These are phyloP conservation scores for Tholera decimalis DNA, from an alignment of 2,888 invertebrate genomes.

Conservation along the genomic window DNA sequence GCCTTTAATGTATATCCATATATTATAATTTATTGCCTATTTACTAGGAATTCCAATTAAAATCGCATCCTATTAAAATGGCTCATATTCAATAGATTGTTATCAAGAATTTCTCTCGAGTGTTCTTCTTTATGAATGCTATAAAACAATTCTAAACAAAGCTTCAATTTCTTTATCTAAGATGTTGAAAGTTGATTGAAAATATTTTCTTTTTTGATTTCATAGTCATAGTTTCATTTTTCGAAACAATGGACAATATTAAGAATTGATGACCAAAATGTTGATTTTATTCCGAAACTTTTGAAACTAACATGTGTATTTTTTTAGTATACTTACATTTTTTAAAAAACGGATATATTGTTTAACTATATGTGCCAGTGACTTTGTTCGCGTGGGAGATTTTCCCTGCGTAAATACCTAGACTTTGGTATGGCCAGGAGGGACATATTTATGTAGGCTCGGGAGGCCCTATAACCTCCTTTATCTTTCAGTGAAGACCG, in stretches of 20 bases:
- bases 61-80: background rate
- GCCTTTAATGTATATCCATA: background rate
- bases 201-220: background rate
- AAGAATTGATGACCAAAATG: too few species aligned
- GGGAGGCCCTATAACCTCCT: too few species aligned
- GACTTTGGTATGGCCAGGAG: too few species aligned
- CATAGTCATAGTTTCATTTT: background rate
- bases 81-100: conserved; percentile 10
- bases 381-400: too few species aligned
- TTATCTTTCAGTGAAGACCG: too few species aligned
- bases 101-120: conserved; percentile 27
- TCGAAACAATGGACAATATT: background rate
- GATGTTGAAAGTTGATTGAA: conserved; percentile 3
- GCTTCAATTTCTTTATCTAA: conserved; percentile 3
- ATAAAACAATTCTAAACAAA: conserved; percentile 31
- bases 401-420: too few species aligned
- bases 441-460: too few species aligned
- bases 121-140: conserved; percentile 1
- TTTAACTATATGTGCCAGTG: too few species aligned
- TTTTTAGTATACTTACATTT: too few species aligned
- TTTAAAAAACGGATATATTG: too few species aligned
- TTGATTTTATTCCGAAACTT: too few species aligned
- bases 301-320: too few species aligned
- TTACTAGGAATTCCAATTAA: background rate
- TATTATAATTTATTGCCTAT: background rate